Conservation (phyloP, 2,888 invertebrate genomes). For the Stictocephala bisonia region DNA sequence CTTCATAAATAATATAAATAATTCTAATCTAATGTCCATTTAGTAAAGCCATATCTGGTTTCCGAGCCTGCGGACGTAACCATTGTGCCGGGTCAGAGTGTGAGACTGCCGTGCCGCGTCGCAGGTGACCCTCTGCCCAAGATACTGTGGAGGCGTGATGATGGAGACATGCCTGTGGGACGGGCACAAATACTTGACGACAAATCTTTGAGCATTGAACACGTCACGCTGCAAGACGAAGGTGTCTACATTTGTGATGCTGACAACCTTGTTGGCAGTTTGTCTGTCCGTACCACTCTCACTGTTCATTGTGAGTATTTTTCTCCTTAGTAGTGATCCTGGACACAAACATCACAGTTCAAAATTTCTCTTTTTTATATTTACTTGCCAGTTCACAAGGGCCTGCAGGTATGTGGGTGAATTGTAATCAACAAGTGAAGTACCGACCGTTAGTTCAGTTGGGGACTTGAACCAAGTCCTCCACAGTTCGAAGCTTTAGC, state of each 20-base stretch:
- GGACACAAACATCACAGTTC: too few relatives aligned
- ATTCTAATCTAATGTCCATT: too few relatives aligned
- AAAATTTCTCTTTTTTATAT: too few relatives aligned
- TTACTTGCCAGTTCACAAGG: too few relatives aligned
- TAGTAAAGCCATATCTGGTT: slow-evolving; percentile 91
- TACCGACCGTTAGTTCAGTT: too few relatives aligned
- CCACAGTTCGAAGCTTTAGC: too few relatives aligned
- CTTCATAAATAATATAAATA: too few relatives aligned
- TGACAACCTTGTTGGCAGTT: slow-evolving; percentile 88
- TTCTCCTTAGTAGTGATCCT: too few relatives aligned
- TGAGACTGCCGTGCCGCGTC: slow-evolving; percentile 89
- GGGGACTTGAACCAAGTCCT: too few relatives aligned
- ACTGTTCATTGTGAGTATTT: slow-evolving; percentile 86
- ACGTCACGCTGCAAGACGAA: slow-evolving; percentile 84
- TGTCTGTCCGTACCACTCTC: slow-evolving; percentile 85
- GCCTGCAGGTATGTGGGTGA: too few relatives aligned
- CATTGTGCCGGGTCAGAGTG: slow-evolving; percentile 83
- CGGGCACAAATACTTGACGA: slow-evolving; percentile 80
- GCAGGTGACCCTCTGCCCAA: slow-evolving; percentile 91
- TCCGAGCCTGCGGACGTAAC: slow-evolving; percentile 89
- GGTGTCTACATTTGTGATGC: slow-evolving; percentile 92
- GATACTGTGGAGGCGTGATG: slow-evolving; percentile 88
- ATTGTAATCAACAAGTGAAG: too few relatives aligned
- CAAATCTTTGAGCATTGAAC: slow-evolving; percentile 85
- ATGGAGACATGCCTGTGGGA: slow-evolving; percentile 87